Percentiles rank a stretch among this genome's conserved stretches.
These are phyloP conservation scores for Botia kubotai DNA, from an alignment of 2,797 vertebrate species.

Conservation along the genomic window DNA sequence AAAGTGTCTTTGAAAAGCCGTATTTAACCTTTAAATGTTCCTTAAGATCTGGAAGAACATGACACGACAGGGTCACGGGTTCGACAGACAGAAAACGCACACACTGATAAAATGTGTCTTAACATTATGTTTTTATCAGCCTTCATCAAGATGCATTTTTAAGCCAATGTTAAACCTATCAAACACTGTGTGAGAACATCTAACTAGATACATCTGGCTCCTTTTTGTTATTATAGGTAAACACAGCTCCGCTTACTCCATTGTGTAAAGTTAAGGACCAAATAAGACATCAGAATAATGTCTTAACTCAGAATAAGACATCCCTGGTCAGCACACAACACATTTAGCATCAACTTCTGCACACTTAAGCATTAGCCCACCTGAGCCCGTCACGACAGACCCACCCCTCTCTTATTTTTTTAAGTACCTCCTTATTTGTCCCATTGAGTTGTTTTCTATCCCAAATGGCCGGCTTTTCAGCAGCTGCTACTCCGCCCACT, in stretches of 20 bases:
- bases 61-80: neutral
- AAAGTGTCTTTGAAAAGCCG: too few relatives aligned
- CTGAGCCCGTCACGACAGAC: conserved; percentile 49
- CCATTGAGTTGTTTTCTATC: conserved; percentile 54
- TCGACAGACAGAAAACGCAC: neutral
- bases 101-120: conserved; percentile 5
- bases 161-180: conserved; percentile 27
- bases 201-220: conserved; percentile 11
- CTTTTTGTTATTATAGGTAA: conserved; percentile 13
- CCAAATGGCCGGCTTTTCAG: conserved; percentile 65
- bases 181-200: conserved; percentile 42
- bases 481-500: conserved; percentile 61
- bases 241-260: conserved; percentile 14
- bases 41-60: too few relatives aligned
- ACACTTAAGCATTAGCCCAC: conserved; percentile 3
- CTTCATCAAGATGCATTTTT: conserved; percentile 14
- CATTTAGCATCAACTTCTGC: conserved; percentile 43
- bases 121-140: conserved; percentile 13
- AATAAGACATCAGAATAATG: too few relatives aligned
- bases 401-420: conserved; percentile 40
- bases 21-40: too few relatives aligned
- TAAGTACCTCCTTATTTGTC: conserved; percentile 44
- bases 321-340: conserved; percentile 17
- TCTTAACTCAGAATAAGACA: conserved; percentile 23
- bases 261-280: conserved; percentile 39